phyloP scores from a whole-genome alignment of 1,140 invertebrate genomes.

The Pseudomyrmex cubaensis region DNA sequence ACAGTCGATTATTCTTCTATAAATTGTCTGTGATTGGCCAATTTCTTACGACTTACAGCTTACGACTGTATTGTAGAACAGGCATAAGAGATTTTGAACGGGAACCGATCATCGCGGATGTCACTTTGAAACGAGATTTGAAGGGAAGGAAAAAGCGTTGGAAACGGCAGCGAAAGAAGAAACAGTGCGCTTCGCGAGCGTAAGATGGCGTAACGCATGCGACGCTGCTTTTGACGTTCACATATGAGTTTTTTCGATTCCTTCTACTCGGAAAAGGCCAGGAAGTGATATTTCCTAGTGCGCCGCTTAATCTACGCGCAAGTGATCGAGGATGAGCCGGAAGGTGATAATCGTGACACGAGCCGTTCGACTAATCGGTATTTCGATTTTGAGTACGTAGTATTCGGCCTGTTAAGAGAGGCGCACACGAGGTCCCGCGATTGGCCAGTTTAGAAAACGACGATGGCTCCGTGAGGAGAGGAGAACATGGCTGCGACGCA shows the following conservation, averaged over 20 bases:
- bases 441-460: slow-evolving; percentile 79
- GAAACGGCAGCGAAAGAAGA: slow-evolving; percentile 8
- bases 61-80: too few relatives aligned
- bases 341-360: slow-evolving; percentile 61
- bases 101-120: too few relatives aligned
- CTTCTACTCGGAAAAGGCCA: slow-evolving; percentile 69
- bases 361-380: slow-evolving; percentile 72
- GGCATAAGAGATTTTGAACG: too few relatives aligned
- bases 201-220: slow-evolving; percentile 78
- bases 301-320: slow-evolving; percentile 58
- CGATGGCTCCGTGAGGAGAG: slow-evolving; percentile 81
- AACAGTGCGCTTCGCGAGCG: slow-evolving; percentile 33
- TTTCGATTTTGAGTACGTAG: slow-evolving; percentile 76
- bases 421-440: slow-evolving; percentile 77
- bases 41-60: too few relatives aligned
- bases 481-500: slow-evolving; percentile 87
- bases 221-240: slow-evolving; percentile 82
- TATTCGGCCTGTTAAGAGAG: slow-evolving; percentile 66
- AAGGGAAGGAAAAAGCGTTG: slow-evolving; percentile 17
- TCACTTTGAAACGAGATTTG: background rate
- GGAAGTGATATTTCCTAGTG: slow-evolving; percentile 70
- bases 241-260: slow-evolving; percentile 74
- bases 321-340: slow-evolving; percentile 66
- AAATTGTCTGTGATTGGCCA: too few relatives aligned
- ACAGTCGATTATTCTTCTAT: too few relatives aligned